Conservation (phyloP, 2,113 vertebrate species). For the Notiomystis cincta region DNA sequence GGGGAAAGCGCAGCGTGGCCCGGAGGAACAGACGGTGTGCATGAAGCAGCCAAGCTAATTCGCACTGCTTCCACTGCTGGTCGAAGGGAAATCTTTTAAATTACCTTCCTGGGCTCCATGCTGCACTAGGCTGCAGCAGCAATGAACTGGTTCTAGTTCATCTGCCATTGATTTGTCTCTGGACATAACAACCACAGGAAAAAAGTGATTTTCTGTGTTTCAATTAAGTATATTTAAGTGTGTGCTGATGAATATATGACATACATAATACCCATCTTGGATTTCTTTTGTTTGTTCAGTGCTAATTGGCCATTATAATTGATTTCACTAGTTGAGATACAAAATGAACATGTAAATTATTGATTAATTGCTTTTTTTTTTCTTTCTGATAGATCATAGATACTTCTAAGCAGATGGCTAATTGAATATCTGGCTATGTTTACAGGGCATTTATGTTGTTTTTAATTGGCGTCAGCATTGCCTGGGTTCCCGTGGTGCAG, state of each 20-base stretch:
- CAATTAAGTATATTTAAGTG: neutral
- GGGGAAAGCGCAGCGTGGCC: accelerated
- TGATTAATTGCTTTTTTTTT: neutral
- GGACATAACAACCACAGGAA: neutral
- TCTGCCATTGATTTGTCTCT: neutral
- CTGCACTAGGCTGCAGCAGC: neutral
- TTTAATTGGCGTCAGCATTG: constrained; percentile 90
- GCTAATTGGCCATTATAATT: neutral
- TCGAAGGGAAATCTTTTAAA: neutral
- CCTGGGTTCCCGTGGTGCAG: constrained; percentile 95
- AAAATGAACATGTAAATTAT: neutral
- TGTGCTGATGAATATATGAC: neutral
- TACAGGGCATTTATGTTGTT: constrained; percentile 86
- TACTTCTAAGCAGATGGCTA: neutral
- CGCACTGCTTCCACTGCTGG: neutral
- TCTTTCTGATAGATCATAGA: neutral
- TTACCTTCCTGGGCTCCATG: neutral
- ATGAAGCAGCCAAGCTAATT: neutral
- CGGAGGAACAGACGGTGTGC: accelerated
- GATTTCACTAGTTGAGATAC: neutral
- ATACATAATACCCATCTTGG: neutral
- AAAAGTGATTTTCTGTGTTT: neutral
- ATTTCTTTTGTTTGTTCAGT: neutral
- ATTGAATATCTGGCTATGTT: constrained; percentile 33
- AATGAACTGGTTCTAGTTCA: neutral